phyloP scores from a whole-genome alignment of 2,113 vertebrate species.

The Lamprologus lemairii region DNA sequence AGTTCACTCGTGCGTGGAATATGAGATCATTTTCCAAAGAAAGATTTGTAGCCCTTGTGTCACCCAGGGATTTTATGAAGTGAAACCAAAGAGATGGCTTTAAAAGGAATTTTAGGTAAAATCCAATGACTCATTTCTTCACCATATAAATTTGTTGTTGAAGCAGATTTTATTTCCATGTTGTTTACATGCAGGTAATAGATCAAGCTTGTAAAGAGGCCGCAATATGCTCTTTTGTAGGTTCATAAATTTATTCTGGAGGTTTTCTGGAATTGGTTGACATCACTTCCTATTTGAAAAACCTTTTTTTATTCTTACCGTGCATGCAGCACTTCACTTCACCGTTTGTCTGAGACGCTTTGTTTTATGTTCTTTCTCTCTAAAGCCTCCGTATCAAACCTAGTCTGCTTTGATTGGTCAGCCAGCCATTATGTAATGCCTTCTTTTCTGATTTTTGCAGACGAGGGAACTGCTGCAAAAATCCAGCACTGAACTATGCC shows the following conservation, averaged over 20 bases:
- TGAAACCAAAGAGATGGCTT: background rate
- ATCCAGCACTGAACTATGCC: background rate
- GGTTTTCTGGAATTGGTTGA: background rate
- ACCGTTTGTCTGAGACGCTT: background rate
- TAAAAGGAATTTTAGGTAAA: background rate
- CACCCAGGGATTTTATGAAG: background rate
- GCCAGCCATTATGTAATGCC: background rate
- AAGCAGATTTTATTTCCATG: background rate
- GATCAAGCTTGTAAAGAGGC: background rate
- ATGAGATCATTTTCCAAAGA: conserved; percentile 24
- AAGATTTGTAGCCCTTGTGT: background rate
- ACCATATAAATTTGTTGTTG: background rate
- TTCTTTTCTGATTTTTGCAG: background rate
- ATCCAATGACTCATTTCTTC: background rate
- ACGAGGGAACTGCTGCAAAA: background rate
- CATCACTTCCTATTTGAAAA: background rate
- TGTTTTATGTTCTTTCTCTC: background rate
- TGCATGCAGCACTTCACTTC: background rate
- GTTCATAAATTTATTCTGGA: background rate
- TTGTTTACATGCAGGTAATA: background rate
- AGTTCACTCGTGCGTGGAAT: conserved; percentile 5
- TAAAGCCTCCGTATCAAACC: background rate
- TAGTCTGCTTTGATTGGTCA: background rate
- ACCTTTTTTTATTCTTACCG: background rate
- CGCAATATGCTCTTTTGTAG: background rate